A percentile compares a stretch with the other conserved stretches of the same genome.
phyloP scores from a whole-genome alignment of 1,140 invertebrate genomes.

The Mizuhopecten yessoensis region DNA sequence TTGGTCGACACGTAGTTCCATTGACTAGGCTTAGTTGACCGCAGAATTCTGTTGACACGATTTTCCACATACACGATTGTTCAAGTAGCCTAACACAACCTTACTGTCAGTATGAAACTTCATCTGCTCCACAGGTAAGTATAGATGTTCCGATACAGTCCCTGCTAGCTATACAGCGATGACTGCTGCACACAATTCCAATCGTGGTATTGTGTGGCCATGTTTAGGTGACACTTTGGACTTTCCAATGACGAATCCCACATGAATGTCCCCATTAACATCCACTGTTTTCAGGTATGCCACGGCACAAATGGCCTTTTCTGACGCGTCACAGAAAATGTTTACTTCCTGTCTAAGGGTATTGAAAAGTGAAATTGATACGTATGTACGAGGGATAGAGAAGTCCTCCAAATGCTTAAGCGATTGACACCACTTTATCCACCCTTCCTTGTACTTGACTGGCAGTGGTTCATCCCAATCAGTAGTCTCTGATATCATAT shows the following conservation, averaged over 20 bases:
- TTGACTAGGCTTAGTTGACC: conserved; percentile 1
- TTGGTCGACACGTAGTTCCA: too few relatives aligned
- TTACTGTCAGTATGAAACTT: conserved; percentile 51
- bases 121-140: too few relatives aligned
- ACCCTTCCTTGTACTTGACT: background rate
- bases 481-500: conserved; percentile 41
- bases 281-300: conserved; percentile 66
- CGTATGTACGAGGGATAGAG: too few relatives aligned
- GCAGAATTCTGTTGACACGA: conserved; percentile 48
- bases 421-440: conserved; percentile 53
- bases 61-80: conserved; percentile 57
- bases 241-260: too few relatives aligned
- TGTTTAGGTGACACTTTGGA: too few relatives aligned
- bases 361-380: conserved; percentile 54
- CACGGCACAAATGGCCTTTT: conserved; percentile 73
- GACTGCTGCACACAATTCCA: too few relatives aligned
- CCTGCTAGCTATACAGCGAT: too few relatives aligned
- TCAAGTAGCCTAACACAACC: too few relatives aligned
- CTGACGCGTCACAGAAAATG: conserved; percentile 75
- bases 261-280: too few relatives aligned
- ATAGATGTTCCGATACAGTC: background rate
- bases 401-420: background rate
- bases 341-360: conserved; percentile 80
- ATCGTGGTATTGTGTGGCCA: too few relatives aligned
- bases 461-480: conserved; percentile 65